These are phyloP conservation scores for Platysternon megacephalum DNA, from an alignment of 2,113 vertebrate species.

Conservation along the genomic window DNA sequence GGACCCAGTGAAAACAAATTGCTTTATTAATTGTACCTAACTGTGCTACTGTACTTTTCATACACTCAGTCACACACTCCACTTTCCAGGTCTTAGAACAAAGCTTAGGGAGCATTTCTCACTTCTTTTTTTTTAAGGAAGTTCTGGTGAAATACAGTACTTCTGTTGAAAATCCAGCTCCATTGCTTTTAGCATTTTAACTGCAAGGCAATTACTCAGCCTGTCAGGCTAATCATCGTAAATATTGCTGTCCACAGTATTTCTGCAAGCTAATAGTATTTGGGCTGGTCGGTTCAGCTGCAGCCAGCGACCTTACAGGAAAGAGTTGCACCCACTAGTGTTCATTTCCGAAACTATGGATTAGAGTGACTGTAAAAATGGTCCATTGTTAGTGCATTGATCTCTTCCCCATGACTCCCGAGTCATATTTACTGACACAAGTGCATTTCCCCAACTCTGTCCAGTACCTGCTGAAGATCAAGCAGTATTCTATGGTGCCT, in stretches of 20 bases:
- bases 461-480: background rate
- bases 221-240: conserved; percentile 54
- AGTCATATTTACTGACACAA: conserved; percentile 4
- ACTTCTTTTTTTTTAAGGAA: conserved; percentile 48
- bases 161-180: conserved; percentile 33
- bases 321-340: conserved; percentile 2
- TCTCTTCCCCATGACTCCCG: conserved; percentile 25
- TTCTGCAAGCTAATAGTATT: conserved; percentile 44
- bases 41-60: background rate
- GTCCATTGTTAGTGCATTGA: background rate
- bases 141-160: conserved; percentile 33
- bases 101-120: background rate
- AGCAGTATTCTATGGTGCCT: background rate
- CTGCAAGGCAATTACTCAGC: conserved; percentile 45
- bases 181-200: conserved; percentile 55
- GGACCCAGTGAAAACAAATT: background rate
- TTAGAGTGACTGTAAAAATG: background rate
- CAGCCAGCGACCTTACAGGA: conserved; percentile 41
- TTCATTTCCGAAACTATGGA: conserved; percentile 14
- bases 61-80: background rate
- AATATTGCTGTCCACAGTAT: conserved; percentile 24
- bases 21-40: background rate
- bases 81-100: background rate
- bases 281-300: conserved; percentile 44
- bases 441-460: background rate